Base-by-base conservation (phyloP, 2,888 invertebrate species). In the Callyntrura sp. region DNA sequence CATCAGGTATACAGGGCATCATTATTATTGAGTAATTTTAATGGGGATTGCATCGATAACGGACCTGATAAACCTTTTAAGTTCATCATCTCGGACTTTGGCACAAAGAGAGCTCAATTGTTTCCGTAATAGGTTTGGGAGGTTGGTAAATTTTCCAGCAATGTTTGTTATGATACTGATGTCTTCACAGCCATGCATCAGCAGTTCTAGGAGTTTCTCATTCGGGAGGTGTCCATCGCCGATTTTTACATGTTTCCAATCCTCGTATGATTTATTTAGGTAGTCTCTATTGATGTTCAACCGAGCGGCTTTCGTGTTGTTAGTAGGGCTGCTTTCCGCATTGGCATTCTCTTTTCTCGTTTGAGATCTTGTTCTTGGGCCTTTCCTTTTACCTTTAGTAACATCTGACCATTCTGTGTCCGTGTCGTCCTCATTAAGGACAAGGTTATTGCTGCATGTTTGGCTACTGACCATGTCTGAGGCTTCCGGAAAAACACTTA, bases 201-300 rank as follows among this genome's bases (percentile, higher is more conserved):
- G 43, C 0, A 84, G 48, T n/a, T 57, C 23, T 1, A 84, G 23
- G 0, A 84, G 20, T 57, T 35, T 35, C 9, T 51, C 70, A 51
- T 55, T 84, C 1, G 4, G 4, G 0, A 84, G 0, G 23, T 84
- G 84, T 1, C 57, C 55, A 20, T 70, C 57, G n/a, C 84, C 84
- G 14, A 84, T 35, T 11, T 28, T 28, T 0, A 1, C 6, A 12
- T 57, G 8, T 43, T 84, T 73, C 70, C 84, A 84, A 17, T 51
- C 9, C 1, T 35, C 28, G 28, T 57, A 84, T 3, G 55, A 43
- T 9, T 73, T 43, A 1, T 1, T 28, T 5, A 65, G 14, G 12
- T 14, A 3, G 14, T 3, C 48, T 45, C 23, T n/a, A 76, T 25
- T 11, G 48, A 48, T 51, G 35, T 35, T 5, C 0, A 0, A 23